These are phyloP conservation scores for Heteromormyrus szaboi DNA, from an alignment of 2,797 vertebrate species.

Conservation along the genomic window DNA sequence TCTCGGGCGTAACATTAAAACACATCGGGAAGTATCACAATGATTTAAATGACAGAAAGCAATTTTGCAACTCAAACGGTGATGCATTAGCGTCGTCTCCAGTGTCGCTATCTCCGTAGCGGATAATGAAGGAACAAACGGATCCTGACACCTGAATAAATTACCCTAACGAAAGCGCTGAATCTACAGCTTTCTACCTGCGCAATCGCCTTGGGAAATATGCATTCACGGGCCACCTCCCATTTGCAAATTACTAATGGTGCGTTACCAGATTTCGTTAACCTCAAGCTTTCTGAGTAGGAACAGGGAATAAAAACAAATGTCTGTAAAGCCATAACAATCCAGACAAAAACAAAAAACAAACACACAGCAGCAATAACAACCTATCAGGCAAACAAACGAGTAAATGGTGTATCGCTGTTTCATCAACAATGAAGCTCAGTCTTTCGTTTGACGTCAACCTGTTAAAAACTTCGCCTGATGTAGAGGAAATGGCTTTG, in stretches of 20 bases:
- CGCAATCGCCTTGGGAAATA: background rate
- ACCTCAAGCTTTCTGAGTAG: background rate
- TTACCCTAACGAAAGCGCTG: conserved; percentile 9
- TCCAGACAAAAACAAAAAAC: background rate
- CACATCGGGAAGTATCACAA: background rate
- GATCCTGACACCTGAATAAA: conserved; percentile 6
- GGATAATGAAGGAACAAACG: conserved; percentile 8
- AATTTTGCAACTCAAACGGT: background rate
- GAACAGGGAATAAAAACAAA: background rate
- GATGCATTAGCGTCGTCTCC: background rate
- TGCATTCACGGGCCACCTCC: background rate
- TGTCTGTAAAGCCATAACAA: background rate
- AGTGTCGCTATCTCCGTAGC: background rate
- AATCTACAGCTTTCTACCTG: conserved; percentile 6
- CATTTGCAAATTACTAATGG: conserved; percentile 6
- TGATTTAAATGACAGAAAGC: conserved; percentile 19
- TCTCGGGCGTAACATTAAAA: background rate
- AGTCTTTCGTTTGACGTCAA: conserved; percentile 42
- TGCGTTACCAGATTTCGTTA: background rate
- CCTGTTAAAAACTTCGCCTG: conserved; percentile 49
- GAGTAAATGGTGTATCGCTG: background rate
- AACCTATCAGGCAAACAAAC: background rate
- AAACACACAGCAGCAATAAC: background rate
- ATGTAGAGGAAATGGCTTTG: conserved; percentile 45
- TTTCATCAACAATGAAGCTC: conserved; percentile 45